Base-by-base conservation (phyloP, 2,888 invertebrate species). In the Pheosia tremula region DNA sequence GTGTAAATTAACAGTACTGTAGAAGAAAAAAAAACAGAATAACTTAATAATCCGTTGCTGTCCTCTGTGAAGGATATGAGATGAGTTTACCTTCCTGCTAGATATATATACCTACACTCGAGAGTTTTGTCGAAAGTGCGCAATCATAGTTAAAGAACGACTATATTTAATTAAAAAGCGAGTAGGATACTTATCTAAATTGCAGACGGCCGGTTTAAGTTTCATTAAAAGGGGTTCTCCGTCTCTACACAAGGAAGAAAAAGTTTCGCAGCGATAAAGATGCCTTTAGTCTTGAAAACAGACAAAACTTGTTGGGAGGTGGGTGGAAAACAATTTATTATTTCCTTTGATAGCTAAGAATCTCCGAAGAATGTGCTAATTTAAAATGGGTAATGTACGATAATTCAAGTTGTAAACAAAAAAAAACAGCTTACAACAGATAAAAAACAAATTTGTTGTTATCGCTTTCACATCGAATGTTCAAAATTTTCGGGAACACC, bases 201-300 rank as follows among this genome's bases (percentile, higher is more conserved):
- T 85, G 84, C 84, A 84, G 82, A 82, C 81, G 79, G 81, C 81
- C 81, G 81, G 86, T 89, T 90, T 86, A 86, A 89, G 87, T 89
- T 89, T 87, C 85, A 88, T 89, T 88, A 87, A 88, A 87, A 87
- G 84, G 87, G 82, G 84, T 83, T 77, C 83, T 77, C 71, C 74
- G 81, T 82, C 81, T 81, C 79, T 78, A 81, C 82, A 82, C 83
- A 81, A 81, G 77, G 79, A 84, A 85, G 87, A 89, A 91, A 90
- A 91, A 91, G 85, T 91, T 90, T 81, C 81, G 72, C 80, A 80
- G 80, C 86, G 90, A 91, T 91, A 91, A 91, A 89, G 90, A 88
- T 88, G 87, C 85, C 87, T 87, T 88, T 85, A 84, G 84, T 83
- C 85, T 86, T 83, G 81, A 81, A 83, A 79, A 80, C 82, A 81